These are phyloP conservation scores for Tanytarsus gracilentus DNA, from an alignment of 2,888 invertebrate species.

Conservation along the genomic window DNA sequence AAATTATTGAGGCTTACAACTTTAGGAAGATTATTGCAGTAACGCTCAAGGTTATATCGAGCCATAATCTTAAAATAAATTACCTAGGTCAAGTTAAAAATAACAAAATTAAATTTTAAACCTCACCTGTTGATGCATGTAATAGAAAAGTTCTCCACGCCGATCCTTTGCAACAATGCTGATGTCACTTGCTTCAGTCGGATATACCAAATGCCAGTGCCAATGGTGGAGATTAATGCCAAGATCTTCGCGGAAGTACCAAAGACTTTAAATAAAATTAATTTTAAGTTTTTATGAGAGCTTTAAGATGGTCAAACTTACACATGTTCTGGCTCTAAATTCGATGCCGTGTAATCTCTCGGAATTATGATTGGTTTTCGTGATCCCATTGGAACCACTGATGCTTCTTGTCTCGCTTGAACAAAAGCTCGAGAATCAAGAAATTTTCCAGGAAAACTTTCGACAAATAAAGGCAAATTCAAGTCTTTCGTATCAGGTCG, in stretches of 20 bases:
- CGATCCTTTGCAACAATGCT: conserved; percentile 59
- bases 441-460: conserved; percentile 75
- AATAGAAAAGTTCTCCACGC: conserved; percentile 69
- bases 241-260: conserved; percentile 53
- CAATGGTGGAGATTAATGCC: conserved; percentile 49
- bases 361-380: conserved; percentile 55
- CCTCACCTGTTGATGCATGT: conserved; percentile 64
- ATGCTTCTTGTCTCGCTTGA: conserved; percentile 54
- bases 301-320: conserved; percentile 43
- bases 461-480: conserved; percentile 62
- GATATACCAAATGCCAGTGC: conserved; percentile 67
- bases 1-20: conserved; percentile 56
- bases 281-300: background rate
- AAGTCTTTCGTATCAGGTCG: conserved; percentile 55
- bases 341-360: conserved; percentile 63
- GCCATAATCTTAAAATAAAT: conserved; percentile 36
- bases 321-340: conserved; percentile 66
- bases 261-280: conserved; percentile 57
- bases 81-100: background rate
- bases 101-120: background rate
- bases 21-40: conserved; percentile 59
- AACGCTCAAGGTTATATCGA: conserved; percentile 67
- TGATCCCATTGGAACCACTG: conserved; percentile 51
- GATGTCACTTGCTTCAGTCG: conserved; percentile 56
- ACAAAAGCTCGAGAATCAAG: conserved; percentile 63